These are phyloP conservation scores for Phalacrocorax carbo DNA, from an alignment of 2,113 vertebrate species.

Conservation along the genomic window DNA sequence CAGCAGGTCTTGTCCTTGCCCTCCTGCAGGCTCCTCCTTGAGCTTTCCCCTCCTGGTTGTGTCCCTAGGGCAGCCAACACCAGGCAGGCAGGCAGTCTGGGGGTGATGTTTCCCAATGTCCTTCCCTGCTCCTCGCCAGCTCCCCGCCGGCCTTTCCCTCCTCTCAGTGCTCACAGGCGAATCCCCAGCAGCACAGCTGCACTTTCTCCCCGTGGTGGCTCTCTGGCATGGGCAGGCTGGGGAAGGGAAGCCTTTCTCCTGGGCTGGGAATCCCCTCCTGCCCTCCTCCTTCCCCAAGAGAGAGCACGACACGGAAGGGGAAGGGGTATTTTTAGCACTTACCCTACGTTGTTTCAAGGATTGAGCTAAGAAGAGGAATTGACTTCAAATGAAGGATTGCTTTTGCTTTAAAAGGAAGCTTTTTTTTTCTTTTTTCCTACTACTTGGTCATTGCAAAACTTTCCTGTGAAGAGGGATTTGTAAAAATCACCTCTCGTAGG, in stretches of 20 bases:
- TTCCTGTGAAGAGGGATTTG: not conserved
- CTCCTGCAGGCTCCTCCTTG: not conserved
- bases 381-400: not conserved
- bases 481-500: not conserved
- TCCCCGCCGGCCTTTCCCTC: not conserved
- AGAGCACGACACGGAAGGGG: not conserved
- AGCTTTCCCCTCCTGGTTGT: not conserved
- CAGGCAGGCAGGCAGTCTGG: rapidly evolving
- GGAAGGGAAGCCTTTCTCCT: not conserved
- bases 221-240: rapidly evolving
- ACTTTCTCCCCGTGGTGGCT: not conserved
- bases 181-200: not conserved
- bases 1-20: not conserved
- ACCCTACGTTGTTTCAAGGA: not conserved
- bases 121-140: not conserved
- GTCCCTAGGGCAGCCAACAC: not conserved
- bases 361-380: constrained; percentile 35
- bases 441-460: not conserved
- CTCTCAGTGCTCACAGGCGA: rapidly evolving
- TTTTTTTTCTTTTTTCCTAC: not conserved
- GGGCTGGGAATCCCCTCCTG: constrained; percentile 22
- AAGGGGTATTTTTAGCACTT: constrained; percentile 34
- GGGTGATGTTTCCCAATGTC: rapidly evolving
- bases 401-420: constrained; percentile 40
- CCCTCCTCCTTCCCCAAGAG: not conserved